Percentiles rank a stretch among this genome's conserved stretches.
phyloP scores from a whole-genome alignment of 2,797 vertebrate species.

The Tokudaia muenninki region DNA sequence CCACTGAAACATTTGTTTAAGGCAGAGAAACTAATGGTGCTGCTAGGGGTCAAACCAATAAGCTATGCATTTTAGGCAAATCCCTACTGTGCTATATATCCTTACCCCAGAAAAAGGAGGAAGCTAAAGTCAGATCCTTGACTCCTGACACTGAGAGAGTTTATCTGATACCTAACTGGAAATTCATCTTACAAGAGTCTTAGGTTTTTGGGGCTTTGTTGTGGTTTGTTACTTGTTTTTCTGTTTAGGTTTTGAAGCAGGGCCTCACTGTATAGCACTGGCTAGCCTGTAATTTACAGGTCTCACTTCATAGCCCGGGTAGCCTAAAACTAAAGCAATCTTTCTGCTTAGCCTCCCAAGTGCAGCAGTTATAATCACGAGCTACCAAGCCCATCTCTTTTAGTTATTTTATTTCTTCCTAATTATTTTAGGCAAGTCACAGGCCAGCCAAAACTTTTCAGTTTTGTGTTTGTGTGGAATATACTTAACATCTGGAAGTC shows the following conservation, averaged over 20 bases:
- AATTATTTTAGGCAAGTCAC: slow-evolving; percentile 39
- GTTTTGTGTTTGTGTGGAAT: slow-evolving; percentile 12
- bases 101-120: not conserved
- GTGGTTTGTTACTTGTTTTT: not conserved
- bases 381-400: not conserved
- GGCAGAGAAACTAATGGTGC: not conserved
- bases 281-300: not conserved
- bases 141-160: slow-evolving; percentile 23
- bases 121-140: not conserved
- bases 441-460: slow-evolving; percentile 20
- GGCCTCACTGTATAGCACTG: not conserved
- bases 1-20: slow-evolving; percentile 29
- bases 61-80: not conserved
- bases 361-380: not conserved
- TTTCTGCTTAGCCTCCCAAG: not conserved
- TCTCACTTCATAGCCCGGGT: not conserved
- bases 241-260: not conserved
- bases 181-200: slow-evolving; percentile 36
- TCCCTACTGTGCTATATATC: not conserved
- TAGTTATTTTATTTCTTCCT: slow-evolving; percentile 57
- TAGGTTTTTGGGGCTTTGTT: not conserved
- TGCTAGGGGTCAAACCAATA: not conserved
- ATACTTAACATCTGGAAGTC: not conserved
- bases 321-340: not conserved
- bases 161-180: slow-evolving; percentile 32